These are phyloP conservation scores for Coracopsis vasa DNA, from an alignment of 2,113 vertebrate species.

Conservation along the genomic window DNA sequence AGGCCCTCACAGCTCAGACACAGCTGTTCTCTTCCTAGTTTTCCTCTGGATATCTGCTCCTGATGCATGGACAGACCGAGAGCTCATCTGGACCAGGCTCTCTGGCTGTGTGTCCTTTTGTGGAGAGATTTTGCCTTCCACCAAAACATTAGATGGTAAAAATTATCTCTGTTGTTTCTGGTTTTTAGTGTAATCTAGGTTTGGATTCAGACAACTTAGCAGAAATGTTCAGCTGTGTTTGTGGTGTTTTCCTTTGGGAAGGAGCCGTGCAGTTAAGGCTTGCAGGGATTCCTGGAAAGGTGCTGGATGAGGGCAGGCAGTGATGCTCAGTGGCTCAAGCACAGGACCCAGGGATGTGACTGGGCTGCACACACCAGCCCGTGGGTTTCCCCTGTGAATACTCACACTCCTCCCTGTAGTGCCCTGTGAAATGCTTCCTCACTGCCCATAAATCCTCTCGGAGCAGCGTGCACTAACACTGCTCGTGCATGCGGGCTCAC, in stretches of 20 bases:
- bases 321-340: fast-evolving
- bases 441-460: fast-evolving
- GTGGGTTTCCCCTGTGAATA: fast-evolving
- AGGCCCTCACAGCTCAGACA: fast-evolving
- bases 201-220: not conserved
- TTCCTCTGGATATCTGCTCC: not conserved
- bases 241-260: not conserved
- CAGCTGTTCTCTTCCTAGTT: fast-evolving
- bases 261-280: fast-evolving
- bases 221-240: fast-evolving
- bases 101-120: fast-evolving
- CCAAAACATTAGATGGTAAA: not conserved
- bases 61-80: not conserved
- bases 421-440: not conserved
- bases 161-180: not conserved
- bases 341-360: fast-evolving
- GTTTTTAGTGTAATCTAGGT: fast-evolving
- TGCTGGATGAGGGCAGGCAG: not conserved
- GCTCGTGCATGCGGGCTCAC: fast-evolving
- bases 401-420: not conserved
- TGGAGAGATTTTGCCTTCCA: not conserved
- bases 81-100: not conserved
- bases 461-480: not conserved
- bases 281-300: not conserved
- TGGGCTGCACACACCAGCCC: fast-evolving